These are phyloP conservation scores for Scaptomyza flava DNA, from an alignment of 2,888 invertebrate genomes.

Conservation along the genomic window DNA sequence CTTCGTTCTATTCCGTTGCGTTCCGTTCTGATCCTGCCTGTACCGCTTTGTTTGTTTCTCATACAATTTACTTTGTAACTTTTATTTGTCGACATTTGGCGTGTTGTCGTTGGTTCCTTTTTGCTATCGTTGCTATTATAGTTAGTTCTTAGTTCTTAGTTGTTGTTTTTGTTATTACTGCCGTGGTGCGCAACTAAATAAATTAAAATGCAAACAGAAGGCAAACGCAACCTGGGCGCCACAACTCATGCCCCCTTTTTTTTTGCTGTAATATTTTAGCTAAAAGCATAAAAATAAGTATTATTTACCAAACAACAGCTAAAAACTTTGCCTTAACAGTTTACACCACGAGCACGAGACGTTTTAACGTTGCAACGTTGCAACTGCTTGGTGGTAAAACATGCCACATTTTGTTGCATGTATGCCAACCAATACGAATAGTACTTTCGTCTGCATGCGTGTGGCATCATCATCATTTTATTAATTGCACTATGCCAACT, in stretches of 20 bases:
- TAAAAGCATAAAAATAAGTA: constrained; percentile 54
- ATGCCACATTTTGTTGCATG: constrained; percentile 34
- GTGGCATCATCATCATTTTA: constrained; percentile 67
- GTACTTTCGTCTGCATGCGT: constrained; percentile 9
- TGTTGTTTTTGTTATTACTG: constrained; percentile 33
- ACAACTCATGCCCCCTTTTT: background rate
- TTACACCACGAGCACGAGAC: constrained; percentile 45
- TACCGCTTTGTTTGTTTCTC: background rate
- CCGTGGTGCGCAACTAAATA: constrained; percentile 70
- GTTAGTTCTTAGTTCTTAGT: constrained; percentile 8
- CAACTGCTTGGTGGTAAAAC: background rate
- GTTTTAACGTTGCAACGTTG: constrained; percentile 4
- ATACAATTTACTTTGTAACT: background rate
- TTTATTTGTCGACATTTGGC: constrained; percentile 45
- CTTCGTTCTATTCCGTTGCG: background rate
- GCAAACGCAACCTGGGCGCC: constrained; percentile 24
- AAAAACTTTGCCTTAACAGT: constrained; percentile 42
- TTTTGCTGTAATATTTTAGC: constrained; percentile 51
- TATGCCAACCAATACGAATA: background rate
- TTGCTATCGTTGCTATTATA: constrained; percentile 16
- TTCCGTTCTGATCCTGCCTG: constrained; percentile 7
- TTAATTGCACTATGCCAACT: constrained; percentile 81
- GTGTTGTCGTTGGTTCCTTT: constrained; percentile 46
- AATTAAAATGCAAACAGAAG: constrained; percentile 74
- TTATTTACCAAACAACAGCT: constrained; percentile 40